Percentiles rank a stretch among this genome's conserved stretches.
Evolutionary conservation across 2,888 invertebrate species (phyloP).

Genomic region (Diabrotica balteata): DNA sequence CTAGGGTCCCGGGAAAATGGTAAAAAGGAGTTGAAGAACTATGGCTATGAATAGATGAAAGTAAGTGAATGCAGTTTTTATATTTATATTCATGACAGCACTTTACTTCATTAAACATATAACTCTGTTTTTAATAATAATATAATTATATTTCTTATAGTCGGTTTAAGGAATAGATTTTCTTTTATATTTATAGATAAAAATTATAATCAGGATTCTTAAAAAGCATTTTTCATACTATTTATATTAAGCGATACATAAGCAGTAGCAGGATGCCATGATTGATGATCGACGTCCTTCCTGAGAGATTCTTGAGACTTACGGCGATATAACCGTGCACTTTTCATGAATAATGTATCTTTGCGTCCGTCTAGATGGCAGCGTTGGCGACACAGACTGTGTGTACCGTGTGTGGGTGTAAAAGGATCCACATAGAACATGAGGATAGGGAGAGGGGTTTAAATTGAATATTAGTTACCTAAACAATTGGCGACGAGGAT

Average conservation of each 20-base stretch:
- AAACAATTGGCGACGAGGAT: conserved; percentile 47
- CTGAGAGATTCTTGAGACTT: conserved; percentile 51
- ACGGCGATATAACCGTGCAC: conserved; percentile 53
- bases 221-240: too few species aligned
- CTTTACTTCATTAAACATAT: too few species aligned
- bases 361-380: conserved; percentile 41
- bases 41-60: too few species aligned
- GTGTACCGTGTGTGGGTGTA: conserved; percentile 3
- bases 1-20: too few species aligned
- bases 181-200: too few species aligned
- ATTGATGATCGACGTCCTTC: conserved; percentile 45
- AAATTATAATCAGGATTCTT: too few species aligned
- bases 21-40: too few species aligned
- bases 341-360: conserved; percentile 62
- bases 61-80: too few species aligned
- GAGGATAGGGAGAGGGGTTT: conserved; percentile 54
- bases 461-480: conserved; percentile 60
- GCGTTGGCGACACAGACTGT: conserved; percentile 51
- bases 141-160: too few species aligned
- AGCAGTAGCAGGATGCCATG: conserved; percentile 26
- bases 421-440: conserved; percentile 36
- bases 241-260: neutral
- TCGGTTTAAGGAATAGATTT: too few species aligned
- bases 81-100: too few species aligned
- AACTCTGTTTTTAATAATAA: too few species aligned